Conservation (phyloP, 1,140 invertebrate species). For the Lucilia sericata region DNA sequence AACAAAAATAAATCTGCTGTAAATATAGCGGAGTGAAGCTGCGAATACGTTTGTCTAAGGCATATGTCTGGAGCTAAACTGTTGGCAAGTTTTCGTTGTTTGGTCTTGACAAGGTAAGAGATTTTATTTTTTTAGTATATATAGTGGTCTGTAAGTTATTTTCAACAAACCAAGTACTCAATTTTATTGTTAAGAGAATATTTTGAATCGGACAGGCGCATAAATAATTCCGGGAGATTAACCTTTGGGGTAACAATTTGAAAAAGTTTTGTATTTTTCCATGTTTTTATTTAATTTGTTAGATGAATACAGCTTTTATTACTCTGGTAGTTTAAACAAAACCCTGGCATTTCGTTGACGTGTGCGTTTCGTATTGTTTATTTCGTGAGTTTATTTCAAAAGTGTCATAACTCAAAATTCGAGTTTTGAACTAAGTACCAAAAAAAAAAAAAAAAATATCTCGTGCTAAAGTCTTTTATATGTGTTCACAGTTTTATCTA, state of each 20-base stretch:
- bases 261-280: too few relatives aligned
- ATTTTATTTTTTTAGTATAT: background rate
- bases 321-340: too few relatives aligned
- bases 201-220: constrained; percentile 2
- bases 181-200: background rate
- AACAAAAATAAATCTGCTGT: constrained; percentile 20
- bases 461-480: too few relatives aligned
- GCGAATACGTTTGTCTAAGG: constrained; percentile 36
- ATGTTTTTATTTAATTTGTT: too few relatives aligned
- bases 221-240: constrained; percentile 10
- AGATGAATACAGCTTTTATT: too few relatives aligned
- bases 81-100: constrained; percentile 23
- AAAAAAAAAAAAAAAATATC: too few relatives aligned
- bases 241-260: background rate
- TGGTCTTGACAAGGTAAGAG: constrained; percentile 8
- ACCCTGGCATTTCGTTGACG: background rate
- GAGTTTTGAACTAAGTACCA: too few relatives aligned
- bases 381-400: too few relatives aligned
- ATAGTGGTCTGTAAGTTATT: background rate
- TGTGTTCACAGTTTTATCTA: too few relatives aligned
- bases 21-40: constrained; percentile 34
- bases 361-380: too few relatives aligned
- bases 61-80: constrained; percentile 44
- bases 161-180: background rate
- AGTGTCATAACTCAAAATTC: too few relatives aligned